A percentile compares a stretch with the other conserved stretches of the same genome.
phyloP scores from a whole-genome alignment of 2,888 invertebrate species.

The Heliconius charithonia region DNA sequence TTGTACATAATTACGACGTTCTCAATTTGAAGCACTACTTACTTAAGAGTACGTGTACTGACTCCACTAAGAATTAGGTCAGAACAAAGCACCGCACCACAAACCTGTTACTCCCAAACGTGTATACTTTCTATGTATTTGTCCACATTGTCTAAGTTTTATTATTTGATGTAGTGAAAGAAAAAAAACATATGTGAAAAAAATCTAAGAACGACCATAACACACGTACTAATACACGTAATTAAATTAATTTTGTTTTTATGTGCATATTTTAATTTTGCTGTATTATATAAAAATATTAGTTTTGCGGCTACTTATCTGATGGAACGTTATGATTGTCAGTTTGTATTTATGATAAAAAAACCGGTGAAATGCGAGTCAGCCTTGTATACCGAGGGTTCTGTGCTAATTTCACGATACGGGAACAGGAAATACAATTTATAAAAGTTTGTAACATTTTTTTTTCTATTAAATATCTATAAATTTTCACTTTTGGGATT shows the following conservation, averaged over 20 bases:
- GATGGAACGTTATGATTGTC: too few species aligned
- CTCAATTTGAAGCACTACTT: conserved; percentile 17
- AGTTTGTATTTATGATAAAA: too few species aligned
- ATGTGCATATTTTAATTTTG: not conserved
- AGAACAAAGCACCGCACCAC: conserved; percentile 1
- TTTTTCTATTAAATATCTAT: too few species aligned
- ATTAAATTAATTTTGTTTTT: not conserved
- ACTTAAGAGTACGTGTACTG: conserved; percentile 19
- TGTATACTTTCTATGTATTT: not conserved
- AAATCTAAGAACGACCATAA: not conserved
- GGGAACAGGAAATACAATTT: too few species aligned
- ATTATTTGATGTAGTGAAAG: not conserved
- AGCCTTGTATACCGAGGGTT: too few species aligned
- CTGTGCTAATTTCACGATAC: too few species aligned
- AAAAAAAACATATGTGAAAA: not conserved
- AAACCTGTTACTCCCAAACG: not conserved
- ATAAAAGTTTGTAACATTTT: too few species aligned
- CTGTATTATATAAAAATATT: not conserved
- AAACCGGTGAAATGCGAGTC: too few species aligned
- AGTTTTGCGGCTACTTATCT: not conserved
- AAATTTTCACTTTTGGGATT: too few species aligned
- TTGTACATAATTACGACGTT: conserved; percentile 28
- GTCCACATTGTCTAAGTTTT: not conserved
- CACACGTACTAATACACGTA: too few species aligned
- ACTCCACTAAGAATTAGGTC: conserved; percentile 17